phyloP scores from a whole-genome alignment of 2,888 invertebrate species.

The Cerastis rubricosa region DNA sequence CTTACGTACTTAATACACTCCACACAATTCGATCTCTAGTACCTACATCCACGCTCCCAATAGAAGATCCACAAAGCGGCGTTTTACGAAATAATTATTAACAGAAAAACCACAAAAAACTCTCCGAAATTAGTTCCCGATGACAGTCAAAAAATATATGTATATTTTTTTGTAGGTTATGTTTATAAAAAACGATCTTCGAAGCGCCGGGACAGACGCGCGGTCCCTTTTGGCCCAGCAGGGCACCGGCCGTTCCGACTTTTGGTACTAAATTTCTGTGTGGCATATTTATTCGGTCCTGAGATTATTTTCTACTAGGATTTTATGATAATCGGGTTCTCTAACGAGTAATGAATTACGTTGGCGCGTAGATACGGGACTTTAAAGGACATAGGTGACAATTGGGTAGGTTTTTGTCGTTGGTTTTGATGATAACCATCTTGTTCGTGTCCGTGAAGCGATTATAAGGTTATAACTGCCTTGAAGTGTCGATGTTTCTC shows the following conservation, averaged over 20 bases:
- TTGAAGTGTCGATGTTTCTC: conserved; percentile 36
- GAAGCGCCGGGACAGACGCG: conserved; percentile 86
- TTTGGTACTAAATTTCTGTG: conserved; percentile 86
- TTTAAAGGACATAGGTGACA: conserved; percentile 71
- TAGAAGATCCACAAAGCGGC: conserved; percentile 72
- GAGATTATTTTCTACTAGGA: conserved; percentile 89
- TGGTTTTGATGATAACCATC: conserved; percentile 53
- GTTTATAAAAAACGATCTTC: conserved; percentile 76
- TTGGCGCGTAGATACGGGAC: conserved; percentile 61
- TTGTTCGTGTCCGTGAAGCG: conserved; percentile 39
- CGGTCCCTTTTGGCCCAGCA: conserved; percentile 86
- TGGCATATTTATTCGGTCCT: conserved; percentile 88
- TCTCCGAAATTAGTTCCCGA: conserved; percentile 90
- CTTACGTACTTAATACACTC: conserved; percentile 28
- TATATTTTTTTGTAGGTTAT: conserved; percentile 81
- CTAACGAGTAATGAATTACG: conserved; percentile 87
- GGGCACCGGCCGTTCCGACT: conserved; percentile 74
- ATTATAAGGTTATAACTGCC: conserved; percentile 32
- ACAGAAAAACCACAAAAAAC: conserved; percentile 88
- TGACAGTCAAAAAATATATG: conserved; percentile 90
- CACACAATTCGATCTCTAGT: conserved; percentile 22
- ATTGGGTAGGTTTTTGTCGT: conserved; percentile 45
- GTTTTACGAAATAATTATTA: conserved; percentile 86
- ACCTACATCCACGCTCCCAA: conserved; percentile 43
- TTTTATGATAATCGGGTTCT: conserved; percentile 87